These are phyloP conservation scores for Apodemus sylvaticus DNA, from an alignment of 2,113 vertebrate species.

Conservation along the genomic window DNA sequence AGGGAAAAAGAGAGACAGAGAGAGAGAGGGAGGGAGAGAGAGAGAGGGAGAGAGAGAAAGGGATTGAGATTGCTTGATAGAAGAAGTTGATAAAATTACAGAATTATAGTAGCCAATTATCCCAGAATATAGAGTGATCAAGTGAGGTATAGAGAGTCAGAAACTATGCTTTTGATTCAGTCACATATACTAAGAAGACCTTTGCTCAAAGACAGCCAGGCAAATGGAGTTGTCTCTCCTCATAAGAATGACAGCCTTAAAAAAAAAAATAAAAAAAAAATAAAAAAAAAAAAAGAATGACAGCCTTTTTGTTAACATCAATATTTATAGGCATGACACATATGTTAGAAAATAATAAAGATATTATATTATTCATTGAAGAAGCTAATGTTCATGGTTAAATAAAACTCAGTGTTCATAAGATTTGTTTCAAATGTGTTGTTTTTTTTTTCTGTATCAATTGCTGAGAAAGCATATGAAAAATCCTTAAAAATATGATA, in stretches of 20 bases:
- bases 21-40: background rate
- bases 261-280: too few relatives aligned
- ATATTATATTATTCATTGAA: background rate
- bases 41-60: background rate
- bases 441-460: background rate
- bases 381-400: background rate
- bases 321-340: background rate
- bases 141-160: background rate
- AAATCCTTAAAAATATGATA: background rate
- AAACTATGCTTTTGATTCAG: background rate
- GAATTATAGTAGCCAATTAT: background rate
- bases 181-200: too few relatives aligned
- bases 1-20: background rate
- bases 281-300: too few relatives aligned
- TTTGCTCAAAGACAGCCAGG: background rate
- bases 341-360: background rate
- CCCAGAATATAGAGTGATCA: background rate
- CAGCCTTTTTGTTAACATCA: background rate
- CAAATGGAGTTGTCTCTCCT: too few relatives aligned
- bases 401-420: background rate
- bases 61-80: background rate
- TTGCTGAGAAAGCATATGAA: background rate
- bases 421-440: background rate
- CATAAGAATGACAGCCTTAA: background rate
- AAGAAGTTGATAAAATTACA: background rate